Percentiles rank a stretch among this genome's conserved stretches.
These are phyloP conservation scores for Hypotaenidia philippensis DNA, from an alignment of 2,797 vertebrate genomes.

Conservation along the genomic window DNA sequence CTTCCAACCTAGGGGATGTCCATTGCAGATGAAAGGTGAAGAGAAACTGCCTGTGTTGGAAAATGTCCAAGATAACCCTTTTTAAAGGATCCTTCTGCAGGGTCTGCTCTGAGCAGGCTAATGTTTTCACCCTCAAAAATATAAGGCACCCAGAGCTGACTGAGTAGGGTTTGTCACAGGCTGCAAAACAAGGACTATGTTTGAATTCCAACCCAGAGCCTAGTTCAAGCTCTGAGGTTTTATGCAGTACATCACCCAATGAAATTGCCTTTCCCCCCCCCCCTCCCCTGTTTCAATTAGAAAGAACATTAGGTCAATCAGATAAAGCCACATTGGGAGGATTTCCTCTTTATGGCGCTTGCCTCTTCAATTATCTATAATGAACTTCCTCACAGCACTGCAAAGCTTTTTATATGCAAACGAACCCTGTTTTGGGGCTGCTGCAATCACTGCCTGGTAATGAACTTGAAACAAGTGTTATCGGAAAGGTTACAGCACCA, in stretches of 20 bases:
- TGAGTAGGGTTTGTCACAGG: neutral
- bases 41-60: neutral
- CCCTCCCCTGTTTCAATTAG: conserved; percentile 81
- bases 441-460: conserved; percentile 88
- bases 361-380: conserved; percentile 95
- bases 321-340: conserved; percentile 76
- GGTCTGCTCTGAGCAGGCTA: neutral
- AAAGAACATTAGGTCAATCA: conserved; percentile 80
- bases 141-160: neutral
- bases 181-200: neutral
- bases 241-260: conserved; percentile 32
- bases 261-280: conserved; percentile 66
- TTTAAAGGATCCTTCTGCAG: neutral
- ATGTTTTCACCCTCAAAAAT: neutral
- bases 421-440: conserved; percentile 85
- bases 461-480: conserved; percentile 89
- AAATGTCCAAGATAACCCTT: neutral
- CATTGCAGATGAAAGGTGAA: neutral
- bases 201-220: neutral
- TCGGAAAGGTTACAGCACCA: conserved; percentile 69
- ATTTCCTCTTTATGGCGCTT: conserved; percentile 77
- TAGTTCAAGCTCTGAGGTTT: conserved; percentile 23
- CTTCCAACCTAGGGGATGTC: neutral
- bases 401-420: conserved; percentile 87
- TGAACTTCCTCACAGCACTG: conserved; percentile 88